Conservation (phyloP, 2,113 vertebrate species). For the Ibidorhyncha struthersii region DNA sequence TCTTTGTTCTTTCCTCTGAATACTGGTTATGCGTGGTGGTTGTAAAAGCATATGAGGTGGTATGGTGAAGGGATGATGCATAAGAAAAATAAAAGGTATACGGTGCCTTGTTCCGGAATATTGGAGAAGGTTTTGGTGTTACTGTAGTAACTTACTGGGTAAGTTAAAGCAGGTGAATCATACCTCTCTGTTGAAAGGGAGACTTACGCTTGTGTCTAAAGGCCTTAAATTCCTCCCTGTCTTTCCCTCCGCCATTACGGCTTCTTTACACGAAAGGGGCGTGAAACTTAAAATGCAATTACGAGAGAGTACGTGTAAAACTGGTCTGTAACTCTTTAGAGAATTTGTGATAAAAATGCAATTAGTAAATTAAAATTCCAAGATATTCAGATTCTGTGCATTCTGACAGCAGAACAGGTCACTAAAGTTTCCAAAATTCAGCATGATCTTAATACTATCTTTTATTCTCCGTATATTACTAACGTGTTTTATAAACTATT, state of each 20-base stretch:
- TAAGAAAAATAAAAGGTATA: fast-evolving
- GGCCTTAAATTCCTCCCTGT: background rate
- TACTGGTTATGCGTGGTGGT: background rate
- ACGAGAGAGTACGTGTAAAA: background rate
- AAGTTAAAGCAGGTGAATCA: background rate
- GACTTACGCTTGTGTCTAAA: background rate
- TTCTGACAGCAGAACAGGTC: background rate
- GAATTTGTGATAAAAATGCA: background rate
- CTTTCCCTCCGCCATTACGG: fast-evolving
- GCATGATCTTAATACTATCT: background rate
- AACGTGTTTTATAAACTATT: background rate
- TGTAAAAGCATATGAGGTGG: background rate
- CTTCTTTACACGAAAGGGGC: background rate
- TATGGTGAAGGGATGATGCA: background rate
- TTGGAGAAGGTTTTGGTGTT: background rate
- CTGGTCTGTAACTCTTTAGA: background rate
- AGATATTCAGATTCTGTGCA: background rate
- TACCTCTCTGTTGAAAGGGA: background rate
- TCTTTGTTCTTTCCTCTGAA: background rate
- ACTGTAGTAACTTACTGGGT: background rate
- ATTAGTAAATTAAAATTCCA: background rate
- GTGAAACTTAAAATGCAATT: background rate
- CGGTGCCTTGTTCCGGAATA: background rate
- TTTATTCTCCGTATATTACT: background rate
- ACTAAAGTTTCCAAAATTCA: background rate